Evolutionary conservation across 1,140 invertebrate species (phyloP).

Genomic region (Dufourea novaeangliae): DNA sequence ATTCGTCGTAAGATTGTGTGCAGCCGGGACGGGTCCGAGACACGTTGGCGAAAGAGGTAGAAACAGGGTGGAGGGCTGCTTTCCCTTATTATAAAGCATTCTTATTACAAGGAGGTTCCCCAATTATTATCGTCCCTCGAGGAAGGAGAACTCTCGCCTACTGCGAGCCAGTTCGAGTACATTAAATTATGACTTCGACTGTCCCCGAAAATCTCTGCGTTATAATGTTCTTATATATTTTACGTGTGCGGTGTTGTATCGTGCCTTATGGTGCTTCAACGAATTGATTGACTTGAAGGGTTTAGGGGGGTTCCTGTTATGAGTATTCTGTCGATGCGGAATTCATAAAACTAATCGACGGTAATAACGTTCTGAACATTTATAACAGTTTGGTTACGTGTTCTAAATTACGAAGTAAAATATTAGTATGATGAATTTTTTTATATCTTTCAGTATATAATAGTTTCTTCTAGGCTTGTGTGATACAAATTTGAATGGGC

Average conservation of each 20-base stretch:
- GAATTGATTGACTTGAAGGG: too few species aligned
- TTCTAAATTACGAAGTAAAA: too few species aligned
- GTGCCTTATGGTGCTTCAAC: neutral
- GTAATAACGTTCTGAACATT: too few species aligned
- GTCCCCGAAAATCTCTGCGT: neutral
- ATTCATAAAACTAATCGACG: too few species aligned
- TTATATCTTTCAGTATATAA: too few species aligned
- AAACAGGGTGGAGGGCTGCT: neutral
- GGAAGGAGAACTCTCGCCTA: constrained; percentile 46
- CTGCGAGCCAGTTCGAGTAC: constrained; percentile 45
- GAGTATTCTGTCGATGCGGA: too few species aligned
- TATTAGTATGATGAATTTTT: too few species aligned
- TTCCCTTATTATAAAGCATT: constrained; percentile 54
- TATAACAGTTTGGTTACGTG: too few species aligned
- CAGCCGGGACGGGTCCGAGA: neutral
- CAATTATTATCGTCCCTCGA: constrained; percentile 58
- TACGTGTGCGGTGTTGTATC: neutral
- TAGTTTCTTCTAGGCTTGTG: too few species aligned
- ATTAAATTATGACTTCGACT: constrained; percentile 48
- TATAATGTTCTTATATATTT: constrained; percentile 6
- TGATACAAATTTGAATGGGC: too few species aligned
- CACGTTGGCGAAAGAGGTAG: constrained; percentile 3
- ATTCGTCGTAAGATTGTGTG: neutral
- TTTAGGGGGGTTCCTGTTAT: too few species aligned
- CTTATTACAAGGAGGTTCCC: constrained; percentile 59